phyloP scores from a whole-genome alignment of 1,140 invertebrate species.

The Drosophila navojoa region DNA sequence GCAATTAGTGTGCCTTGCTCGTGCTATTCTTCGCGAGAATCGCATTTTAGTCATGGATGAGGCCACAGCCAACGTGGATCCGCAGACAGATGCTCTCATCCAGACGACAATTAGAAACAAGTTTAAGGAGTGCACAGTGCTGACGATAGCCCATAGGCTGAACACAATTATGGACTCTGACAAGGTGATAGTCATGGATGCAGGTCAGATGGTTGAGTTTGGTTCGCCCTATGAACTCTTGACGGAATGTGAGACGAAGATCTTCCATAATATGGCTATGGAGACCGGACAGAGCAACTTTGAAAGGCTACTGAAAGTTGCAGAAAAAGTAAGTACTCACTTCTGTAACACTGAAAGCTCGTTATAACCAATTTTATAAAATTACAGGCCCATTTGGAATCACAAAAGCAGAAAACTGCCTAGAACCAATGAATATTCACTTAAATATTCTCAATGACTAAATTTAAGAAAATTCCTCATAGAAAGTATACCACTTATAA shows the following conservation, averaged over 20 bases:
- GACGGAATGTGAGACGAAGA: constrained; percentile 59
- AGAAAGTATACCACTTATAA: constrained; percentile 5
- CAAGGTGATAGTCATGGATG: constrained; percentile 64
- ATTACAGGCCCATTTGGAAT: constrained; percentile 29
- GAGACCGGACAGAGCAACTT: constrained; percentile 87
- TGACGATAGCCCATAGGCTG: constrained; percentile 65
- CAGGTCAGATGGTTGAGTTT: constrained; percentile 57
- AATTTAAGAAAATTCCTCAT: constrained; percentile 15
- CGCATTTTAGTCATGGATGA: constrained; percentile 88
- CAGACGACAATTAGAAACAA: constrained; percentile 86
- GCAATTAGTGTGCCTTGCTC: constrained; percentile 88
- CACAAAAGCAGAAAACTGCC: constrained; percentile 35
- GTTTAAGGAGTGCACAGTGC: constrained; percentile 65
- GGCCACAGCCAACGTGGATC: constrained; percentile 87
- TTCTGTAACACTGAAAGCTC: neutral
- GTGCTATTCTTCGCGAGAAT: constrained; percentile 89
- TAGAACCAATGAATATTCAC: constrained; percentile 75
- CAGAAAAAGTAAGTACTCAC: constrained; percentile 84
- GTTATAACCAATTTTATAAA: neutral
- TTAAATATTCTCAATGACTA: constrained; percentile 6
- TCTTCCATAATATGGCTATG: constrained; percentile 87
- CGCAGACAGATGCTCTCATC: constrained; percentile 88
- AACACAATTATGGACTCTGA: constrained; percentile 72
- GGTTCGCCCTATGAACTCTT: constrained; percentile 86
- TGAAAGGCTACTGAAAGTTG: constrained; percentile 86